phyloP scores from a whole-genome alignment of 2,888 invertebrate genomes.

The Tanypteryx hageni region DNA sequence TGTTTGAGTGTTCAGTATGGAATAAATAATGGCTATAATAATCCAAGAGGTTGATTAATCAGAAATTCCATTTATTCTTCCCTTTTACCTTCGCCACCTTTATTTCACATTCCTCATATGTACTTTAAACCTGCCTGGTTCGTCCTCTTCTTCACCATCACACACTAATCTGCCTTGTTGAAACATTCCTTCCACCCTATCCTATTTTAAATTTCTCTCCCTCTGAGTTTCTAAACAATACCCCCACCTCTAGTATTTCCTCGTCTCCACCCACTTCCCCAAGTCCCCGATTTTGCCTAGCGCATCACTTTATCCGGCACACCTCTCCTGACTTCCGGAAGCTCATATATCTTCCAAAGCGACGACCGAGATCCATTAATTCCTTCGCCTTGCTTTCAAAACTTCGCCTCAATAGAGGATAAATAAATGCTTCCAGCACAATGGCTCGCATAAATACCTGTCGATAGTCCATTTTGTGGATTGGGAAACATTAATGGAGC shows the following conservation, averaged over 20 bases:
- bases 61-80: too few species aligned
- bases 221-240: neutral
- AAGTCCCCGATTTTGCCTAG: neutral
- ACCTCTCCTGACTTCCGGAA: neutral
- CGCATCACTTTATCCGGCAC: slow-evolving; percentile 14
- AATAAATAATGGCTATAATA: too few species aligned
- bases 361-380: neutral
- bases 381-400: slow-evolving; percentile 32
- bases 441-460: neutral
- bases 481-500: too few species aligned
- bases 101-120: too few species aligned
- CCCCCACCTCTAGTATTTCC: neutral
- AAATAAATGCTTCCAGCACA: neutral
- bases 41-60: too few species aligned
- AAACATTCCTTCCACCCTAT: too few species aligned
- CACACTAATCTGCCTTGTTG: too few species aligned
- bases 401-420: slow-evolving; percentile 39
- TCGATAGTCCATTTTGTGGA: too few species aligned
- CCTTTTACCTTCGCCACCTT: too few species aligned
- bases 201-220: neutral
- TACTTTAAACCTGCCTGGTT: too few species aligned
- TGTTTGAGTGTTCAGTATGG: too few species aligned
- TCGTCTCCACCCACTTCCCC: neutral
- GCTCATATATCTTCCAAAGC: slow-evolving; percentile 15
- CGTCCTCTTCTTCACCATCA: too few species aligned